Base-by-base conservation (phyloP, 2,888 invertebrate genomes). In the Uloborus plumipes region DNA sequence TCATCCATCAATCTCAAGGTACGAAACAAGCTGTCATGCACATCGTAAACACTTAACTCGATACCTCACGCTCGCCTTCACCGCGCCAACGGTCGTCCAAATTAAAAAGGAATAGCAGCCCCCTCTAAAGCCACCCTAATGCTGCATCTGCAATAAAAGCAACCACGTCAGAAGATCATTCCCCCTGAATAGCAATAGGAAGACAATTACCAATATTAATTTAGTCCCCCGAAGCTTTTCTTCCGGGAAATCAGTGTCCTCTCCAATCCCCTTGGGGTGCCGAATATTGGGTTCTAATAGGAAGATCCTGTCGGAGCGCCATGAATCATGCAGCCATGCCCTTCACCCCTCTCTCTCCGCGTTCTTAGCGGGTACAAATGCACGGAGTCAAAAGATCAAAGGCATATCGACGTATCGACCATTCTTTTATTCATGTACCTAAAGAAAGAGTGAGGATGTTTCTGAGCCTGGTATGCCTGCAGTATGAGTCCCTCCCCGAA, bases 151-250 rank as follows among this genome's bases (percentile, higher is more conserved):
- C 39, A 39, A 39, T 39, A 9, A 39, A 39, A 39, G 39, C 39
- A 39, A 39, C 64, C 67, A 62, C 70, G 18, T 75, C 65, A 71
- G 13, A 1, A 61, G 9, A 61, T 26, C 20, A 64, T 13, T n/a
- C 39, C 39, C 55, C 62, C 58, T 39, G 53, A 55, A 69, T 55
- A 66, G 31, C 71, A 71, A 72, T 67, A 51, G 62, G 55, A 73
- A 79, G 79, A 79, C 79, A 79, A 79, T 79, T 79, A 79, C 79
- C 62, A 58, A 67, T 79, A 79, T 79, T 79, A 79, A 79, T 79
- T 79, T 79, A 79, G 79, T 66, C 67, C 58, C 39, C 72, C 72
- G 66, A 62, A 49, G 58, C 55, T 65, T 71, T 76, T 59, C 78
- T 69, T 71, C n/a, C 31, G 66, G 75, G 75, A 76, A 69, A 76